Evolutionary conservation across 2,797 vertebrate species (phyloP).

Genomic region (Mormyrus proboscirostris): DNA sequence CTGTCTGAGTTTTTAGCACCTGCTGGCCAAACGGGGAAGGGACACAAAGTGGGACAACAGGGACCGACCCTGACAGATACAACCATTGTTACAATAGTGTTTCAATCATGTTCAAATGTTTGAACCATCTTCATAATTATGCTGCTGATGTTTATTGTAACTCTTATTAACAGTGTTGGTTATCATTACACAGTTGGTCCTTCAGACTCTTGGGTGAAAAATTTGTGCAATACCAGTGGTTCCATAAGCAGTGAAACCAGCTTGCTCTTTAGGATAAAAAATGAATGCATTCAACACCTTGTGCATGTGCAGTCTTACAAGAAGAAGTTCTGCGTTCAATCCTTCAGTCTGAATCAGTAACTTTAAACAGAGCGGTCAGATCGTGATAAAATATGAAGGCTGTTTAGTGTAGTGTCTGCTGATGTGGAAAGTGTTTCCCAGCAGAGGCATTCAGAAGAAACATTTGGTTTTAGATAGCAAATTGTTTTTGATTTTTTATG

Average conservation of each 20-base stretch:
- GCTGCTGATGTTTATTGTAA: background rate
- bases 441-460: background rate
- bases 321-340: background rate
- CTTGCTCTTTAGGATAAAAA: background rate
- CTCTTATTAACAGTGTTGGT: background rate
- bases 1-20: too few relatives aligned
- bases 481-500: conserved; percentile 11
- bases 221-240: background rate
- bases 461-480: background rate
- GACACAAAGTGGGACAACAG: too few relatives aligned
- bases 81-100: background rate
- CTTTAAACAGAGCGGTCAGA: background rate
- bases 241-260: background rate
- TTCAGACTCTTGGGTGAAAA: background rate
- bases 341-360: background rate
- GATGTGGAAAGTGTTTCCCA: conserved; percentile 9
- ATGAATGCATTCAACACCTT: background rate
- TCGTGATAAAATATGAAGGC: background rate
- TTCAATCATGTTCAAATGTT: background rate
- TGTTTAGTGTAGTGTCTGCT: background rate
- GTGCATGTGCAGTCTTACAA: background rate
- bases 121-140: background rate
- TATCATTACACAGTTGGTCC: background rate
- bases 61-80: background rate
- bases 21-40: too few relatives aligned